phyloP scores from a whole-genome alignment of 2,888 invertebrate species.

The Nemurella pictetii region DNA sequence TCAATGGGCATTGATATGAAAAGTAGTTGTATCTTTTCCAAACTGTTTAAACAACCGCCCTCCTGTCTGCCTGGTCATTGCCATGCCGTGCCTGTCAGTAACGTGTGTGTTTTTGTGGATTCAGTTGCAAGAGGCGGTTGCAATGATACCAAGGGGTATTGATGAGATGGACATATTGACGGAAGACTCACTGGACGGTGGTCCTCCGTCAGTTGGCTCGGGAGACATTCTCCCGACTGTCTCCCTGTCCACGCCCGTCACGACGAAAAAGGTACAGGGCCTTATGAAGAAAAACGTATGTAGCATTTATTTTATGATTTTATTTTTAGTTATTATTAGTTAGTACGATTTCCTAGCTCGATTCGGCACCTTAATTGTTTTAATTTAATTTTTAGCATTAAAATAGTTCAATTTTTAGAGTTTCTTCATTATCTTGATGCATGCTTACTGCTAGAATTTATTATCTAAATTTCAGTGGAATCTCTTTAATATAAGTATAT shows the following conservation, averaged over 20 bases:
- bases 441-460: too few species aligned
- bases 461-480: too few species aligned
- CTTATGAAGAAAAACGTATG: constrained; percentile 33
- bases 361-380: background rate
- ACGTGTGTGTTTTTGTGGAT: background rate
- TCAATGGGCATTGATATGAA: too few species aligned
- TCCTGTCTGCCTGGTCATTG: too few species aligned
- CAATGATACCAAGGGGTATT: constrained; percentile 41
- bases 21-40: too few species aligned
- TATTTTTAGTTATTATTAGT: too few species aligned
- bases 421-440: too few species aligned
- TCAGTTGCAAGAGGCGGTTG: constrained; percentile 23
- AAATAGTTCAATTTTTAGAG: too few species aligned
- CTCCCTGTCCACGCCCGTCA: constrained; percentile 44
- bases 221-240: constrained; percentile 64
- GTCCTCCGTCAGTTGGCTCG: constrained; percentile 79
- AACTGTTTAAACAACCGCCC: too few species aligned
- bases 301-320: constrained; percentile 16
- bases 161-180: constrained; percentile 55
- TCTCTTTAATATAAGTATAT: too few species aligned
- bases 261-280: constrained; percentile 48
- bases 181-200: constrained; percentile 80
- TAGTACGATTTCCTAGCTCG: background rate
- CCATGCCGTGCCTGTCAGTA: too few species aligned
- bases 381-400: too few species aligned